A percentile compares a stretch with the other conserved stretches of the same genome.
Evolutionary conservation across 1,140 invertebrate genomes (phyloP).

Genomic region (Drosophila mayri): DNA sequence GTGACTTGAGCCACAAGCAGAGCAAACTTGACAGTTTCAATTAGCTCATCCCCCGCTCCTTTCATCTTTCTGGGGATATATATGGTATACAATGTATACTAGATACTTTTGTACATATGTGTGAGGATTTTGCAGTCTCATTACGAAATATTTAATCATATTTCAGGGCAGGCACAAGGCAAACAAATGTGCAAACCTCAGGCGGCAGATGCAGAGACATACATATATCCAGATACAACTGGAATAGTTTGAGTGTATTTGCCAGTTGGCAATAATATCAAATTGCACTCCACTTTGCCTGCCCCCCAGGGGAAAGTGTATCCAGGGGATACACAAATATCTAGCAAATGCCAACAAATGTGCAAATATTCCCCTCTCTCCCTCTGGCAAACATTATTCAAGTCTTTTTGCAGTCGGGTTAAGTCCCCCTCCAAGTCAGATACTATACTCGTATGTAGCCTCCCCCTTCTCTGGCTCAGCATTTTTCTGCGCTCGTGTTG

Average conservation of each 20-base stretch:
- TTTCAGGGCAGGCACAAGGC: slow-evolving; percentile 60
- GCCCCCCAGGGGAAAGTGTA: slow-evolving; percentile 30
- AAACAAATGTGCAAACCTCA: slow-evolving; percentile 65
- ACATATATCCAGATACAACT: slow-evolving; percentile 21
- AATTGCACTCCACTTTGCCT: slow-evolving; percentile 73
- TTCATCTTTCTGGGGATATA: background rate
- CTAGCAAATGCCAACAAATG: slow-evolving; percentile 80
- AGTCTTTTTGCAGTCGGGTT: slow-evolving; percentile 65
- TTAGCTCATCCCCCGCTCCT: slow-evolving; percentile 45
- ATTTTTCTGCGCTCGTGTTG: slow-evolving; percentile 55
- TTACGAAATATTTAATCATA: slow-evolving; percentile 83
- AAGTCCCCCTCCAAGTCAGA: background rate
- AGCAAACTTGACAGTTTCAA: slow-evolving; percentile 66
- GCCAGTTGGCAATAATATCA: slow-evolving; percentile 81
- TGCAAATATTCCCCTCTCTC: slow-evolving; percentile 57
- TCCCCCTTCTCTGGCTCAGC: slow-evolving; percentile 35
- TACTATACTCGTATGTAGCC: background rate
- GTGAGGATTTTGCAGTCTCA: slow-evolving; percentile 65
- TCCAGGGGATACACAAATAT: slow-evolving; percentile 73
- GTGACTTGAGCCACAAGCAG: slow-evolving; percentile 49
- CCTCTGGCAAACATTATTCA: slow-evolving; percentile 60
- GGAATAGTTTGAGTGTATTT: slow-evolving; percentile 70
- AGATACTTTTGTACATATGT: too few relatives aligned
- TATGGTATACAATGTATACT: background rate
- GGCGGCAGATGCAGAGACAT: slow-evolving; percentile 43